Conservation (phyloP, 2,113 vertebrate species). For the Saccopteryx bilineata region DNA sequence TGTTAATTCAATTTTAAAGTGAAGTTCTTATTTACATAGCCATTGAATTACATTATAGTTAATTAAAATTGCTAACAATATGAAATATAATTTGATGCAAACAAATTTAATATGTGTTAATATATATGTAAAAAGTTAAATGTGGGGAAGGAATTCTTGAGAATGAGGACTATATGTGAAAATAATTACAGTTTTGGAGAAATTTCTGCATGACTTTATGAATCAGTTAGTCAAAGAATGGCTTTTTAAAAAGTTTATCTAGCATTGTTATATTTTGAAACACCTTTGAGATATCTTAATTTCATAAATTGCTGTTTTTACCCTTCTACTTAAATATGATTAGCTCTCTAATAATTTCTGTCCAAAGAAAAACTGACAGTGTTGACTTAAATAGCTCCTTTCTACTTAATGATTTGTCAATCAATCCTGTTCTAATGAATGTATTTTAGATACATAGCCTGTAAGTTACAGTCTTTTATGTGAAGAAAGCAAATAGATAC, state of each 20-base stretch:
- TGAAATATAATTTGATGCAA: not conserved
- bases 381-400: not conserved
- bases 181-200: not conserved
- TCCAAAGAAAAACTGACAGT: not conserved
- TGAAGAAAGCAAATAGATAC: not conserved
- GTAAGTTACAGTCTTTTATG: not conserved
- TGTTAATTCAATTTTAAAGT: not conserved
- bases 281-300: not conserved
- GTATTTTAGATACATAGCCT: not conserved
- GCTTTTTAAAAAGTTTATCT: not conserved
- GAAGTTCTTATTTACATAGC: not conserved
- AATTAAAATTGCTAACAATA: not conserved
- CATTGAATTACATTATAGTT: not conserved
- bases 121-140: constrained; percentile 16
- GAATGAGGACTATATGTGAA: not conserved
- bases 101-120: not conserved
- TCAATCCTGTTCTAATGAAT: not conserved
- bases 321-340: not conserved
- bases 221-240: not conserved
- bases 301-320: not conserved
- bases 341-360: not conserved
- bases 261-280: not conserved
- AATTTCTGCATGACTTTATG: not conserved
- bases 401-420: not conserved
- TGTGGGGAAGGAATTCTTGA: not conserved